Evolutionary conservation across 2,888 invertebrate species (phyloP).

Genomic region (Spatulosminthurus flaviceps): DNA sequence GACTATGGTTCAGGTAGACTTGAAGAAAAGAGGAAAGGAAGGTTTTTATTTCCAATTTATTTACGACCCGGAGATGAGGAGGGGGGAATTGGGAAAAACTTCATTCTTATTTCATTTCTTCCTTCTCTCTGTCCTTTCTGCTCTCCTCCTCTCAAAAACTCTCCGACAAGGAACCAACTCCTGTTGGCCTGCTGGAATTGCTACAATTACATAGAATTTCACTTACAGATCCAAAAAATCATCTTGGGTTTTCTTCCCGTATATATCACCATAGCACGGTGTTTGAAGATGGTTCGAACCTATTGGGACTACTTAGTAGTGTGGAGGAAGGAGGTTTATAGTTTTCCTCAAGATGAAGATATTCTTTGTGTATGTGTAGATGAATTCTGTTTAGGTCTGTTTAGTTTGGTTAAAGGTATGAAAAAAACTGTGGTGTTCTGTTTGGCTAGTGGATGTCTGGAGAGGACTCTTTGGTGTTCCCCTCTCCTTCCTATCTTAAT

Average conservation of each 20-base stretch:
- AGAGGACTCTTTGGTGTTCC: conserved; percentile 30
- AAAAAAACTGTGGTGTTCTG: conserved; percentile 7
- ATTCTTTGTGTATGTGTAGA: not conserved
- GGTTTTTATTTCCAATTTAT: conserved; percentile 43
- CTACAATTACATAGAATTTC: too few relatives aligned
- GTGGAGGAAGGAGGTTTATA: too few relatives aligned
- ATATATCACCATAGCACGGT: too few relatives aligned
- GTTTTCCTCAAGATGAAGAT: not conserved
- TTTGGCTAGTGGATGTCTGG: conserved; percentile 36
- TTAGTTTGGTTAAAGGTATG: not conserved
- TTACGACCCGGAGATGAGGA: conserved; percentile 37
- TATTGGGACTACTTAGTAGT: not conserved
- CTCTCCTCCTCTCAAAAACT: not conserved
- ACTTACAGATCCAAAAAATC: too few relatives aligned
- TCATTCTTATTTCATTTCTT: conserved; percentile 18
- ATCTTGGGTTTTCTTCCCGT: too few relatives aligned
- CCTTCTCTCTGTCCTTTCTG: not conserved
- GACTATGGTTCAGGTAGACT: conserved; percentile 35
- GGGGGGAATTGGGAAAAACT: not conserved
- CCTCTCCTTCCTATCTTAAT: conserved; percentile 42
- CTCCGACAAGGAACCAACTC: too few relatives aligned
- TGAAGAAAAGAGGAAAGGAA: conserved; percentile 29
- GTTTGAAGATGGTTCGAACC: too few relatives aligned
- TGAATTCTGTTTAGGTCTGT: not conserved
- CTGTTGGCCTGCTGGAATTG: too few relatives aligned